Base-by-base conservation (phyloP, 2,113 vertebrate genomes). In the Embiotoca jacksoni region DNA sequence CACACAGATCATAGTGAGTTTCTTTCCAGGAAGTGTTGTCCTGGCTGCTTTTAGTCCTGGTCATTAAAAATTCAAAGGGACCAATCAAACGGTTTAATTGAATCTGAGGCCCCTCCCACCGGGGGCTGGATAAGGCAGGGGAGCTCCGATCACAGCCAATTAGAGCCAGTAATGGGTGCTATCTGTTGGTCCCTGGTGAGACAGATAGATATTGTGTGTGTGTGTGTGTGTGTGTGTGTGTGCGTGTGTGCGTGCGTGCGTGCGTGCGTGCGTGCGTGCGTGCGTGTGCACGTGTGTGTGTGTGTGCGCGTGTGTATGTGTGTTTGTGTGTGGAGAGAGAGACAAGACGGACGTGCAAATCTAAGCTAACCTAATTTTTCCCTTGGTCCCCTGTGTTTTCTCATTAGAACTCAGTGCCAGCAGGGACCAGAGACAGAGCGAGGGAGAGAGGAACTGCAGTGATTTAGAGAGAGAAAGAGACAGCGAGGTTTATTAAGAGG, bases 121-220 rank as follows among this genome's bases (percentile, higher is more conserved):
- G 57, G 84, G 81, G 62, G 52, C 83, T 23, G 23, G 23, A 23
- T 23, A 23, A 23, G 23, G 23, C 23, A 23, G 4, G 88, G 76
- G 64, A 91, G 84, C 89, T 91, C 80, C 78, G 53, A 94, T 94
- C 94, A 92, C 70, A 74, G 81, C 91, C 92, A 92, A 93, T 95
- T 94, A 94, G 90, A 83, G 80, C 62, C 93, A 95, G 91, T 94
- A 94, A 95, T 94, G 90, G 88, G 77, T 82, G 87, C 89, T 94
- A 94, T 94, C 92, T 93, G 80, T 83, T 82, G 66, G 79, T 92
- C 86, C 85, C 88, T 44, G 53, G 64, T 79, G 83, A 68, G n/a
- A 54, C n/a, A 41, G 46, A 4, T 15, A 5, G 35, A 33, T 11
- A 9, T 44, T 39, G 8, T 33, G 35, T 30, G 67, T 8, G 35